Conservation (phyloP, 2,113 vertebrate genomes). For the Mormoops blainvillei region DNA sequence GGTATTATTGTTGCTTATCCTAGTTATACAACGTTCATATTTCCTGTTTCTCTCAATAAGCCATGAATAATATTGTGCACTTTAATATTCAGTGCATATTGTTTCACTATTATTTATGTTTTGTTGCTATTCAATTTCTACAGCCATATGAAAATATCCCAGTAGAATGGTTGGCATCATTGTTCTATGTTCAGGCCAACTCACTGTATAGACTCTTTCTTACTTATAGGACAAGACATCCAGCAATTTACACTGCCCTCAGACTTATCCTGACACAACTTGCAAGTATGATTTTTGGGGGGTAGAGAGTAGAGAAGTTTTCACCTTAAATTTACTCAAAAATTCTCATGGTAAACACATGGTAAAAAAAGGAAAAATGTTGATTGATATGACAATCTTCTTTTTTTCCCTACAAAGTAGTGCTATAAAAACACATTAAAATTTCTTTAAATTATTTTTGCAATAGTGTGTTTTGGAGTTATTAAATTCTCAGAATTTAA, state of each 20-base stretch:
- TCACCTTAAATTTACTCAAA: not conserved
- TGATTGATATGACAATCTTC: not conserved
- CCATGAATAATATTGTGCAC: not conserved
- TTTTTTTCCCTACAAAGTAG: not conserved
- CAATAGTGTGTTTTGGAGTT: not conserved
- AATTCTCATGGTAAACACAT: not conserved
- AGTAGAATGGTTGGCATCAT: not conserved
- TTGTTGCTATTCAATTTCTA: not conserved
- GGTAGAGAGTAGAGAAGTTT: not conserved
- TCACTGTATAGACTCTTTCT: not conserved
- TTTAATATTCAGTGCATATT: not conserved
- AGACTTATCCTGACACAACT: not conserved
- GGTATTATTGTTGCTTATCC: not conserved
- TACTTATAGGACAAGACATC: not conserved
- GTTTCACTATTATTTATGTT: not conserved
- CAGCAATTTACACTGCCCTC: not conserved
- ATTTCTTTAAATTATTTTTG: not conserved
- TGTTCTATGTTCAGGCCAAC: not conserved
- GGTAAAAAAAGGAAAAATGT: not conserved
- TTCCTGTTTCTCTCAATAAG: not conserved
- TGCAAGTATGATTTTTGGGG: not conserved
- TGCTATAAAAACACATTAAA: not conserved
- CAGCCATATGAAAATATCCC: not conserved
- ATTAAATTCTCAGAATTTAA: not conserved
- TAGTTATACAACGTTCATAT: not conserved